Percentiles rank a stretch among this genome's conserved stretches.
Conservation (phyloP, 2,113 vertebrate genomes). For the Sinocyclocheilus maitianheensis region DNA sequence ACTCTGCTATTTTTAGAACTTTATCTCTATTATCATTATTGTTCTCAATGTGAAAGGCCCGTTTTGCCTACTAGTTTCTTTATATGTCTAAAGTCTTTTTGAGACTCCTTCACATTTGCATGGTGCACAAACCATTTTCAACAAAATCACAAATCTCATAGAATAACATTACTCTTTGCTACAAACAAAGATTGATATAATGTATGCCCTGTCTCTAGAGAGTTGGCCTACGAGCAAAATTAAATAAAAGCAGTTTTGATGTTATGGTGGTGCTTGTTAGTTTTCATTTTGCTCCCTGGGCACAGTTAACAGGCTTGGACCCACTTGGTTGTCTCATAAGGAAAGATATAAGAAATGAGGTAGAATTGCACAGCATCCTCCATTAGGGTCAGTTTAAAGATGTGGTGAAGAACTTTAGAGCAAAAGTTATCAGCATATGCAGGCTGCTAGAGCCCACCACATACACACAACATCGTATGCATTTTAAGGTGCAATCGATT, state of each 20-base stretch:
- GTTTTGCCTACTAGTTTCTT: background rate
- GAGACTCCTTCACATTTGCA: background rate
- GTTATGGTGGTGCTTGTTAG: constrained; percentile 54
- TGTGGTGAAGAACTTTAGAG: background rate
- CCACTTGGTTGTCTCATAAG: constrained; percentile 42
- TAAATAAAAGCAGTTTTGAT: constrained; percentile 62
- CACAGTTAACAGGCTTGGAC: constrained; percentile 38
- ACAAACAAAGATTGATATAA: background rate
- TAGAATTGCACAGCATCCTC: constrained; percentile 26
- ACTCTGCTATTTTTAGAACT: too few species aligned
- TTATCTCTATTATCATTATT: too few species aligned
- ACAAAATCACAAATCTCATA: background rate
- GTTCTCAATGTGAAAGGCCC: too few species aligned
- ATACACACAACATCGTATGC: background rate
- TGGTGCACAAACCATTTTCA: background rate
- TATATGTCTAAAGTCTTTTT: background rate
- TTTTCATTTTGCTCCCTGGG: constrained; percentile 23
- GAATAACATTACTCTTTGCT: constrained; percentile 4
- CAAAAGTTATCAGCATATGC: constrained; percentile 42
- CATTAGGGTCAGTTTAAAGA: constrained; percentile 47
- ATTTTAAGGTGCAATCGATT: background rate
- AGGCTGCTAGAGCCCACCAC: background rate
- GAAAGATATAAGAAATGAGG: constrained; percentile 40
- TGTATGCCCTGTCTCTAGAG: background rate
- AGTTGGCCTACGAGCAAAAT: constrained; percentile 44